Percentiles rank a stretch among this genome's conserved stretches.
Conservation (phyloP, 2,888 invertebrate species). For the Linnaemya vulpina region DNA sequence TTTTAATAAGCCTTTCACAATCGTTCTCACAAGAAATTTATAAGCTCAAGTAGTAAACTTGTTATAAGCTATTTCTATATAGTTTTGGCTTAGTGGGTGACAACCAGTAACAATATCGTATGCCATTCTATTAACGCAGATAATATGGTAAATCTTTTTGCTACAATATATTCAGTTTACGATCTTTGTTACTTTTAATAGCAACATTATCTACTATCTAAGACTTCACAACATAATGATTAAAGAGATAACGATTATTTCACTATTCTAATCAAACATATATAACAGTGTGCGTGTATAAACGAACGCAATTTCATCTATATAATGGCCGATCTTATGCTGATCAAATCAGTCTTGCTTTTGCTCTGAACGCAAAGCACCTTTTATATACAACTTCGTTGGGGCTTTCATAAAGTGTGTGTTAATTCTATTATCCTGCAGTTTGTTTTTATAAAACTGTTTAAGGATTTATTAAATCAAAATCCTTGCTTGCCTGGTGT, state of each 20-base stretch:
- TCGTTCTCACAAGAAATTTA: no score
- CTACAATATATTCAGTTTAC: background rate
- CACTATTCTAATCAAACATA: background rate
- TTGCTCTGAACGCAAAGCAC: constrained; percentile 62
- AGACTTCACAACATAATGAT: background rate
- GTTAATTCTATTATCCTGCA: constrained; percentile 43
- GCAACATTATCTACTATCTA: background rate
- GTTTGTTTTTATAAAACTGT: constrained; percentile 49
- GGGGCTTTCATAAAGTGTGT: constrained; percentile 13
- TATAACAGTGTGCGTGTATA: background rate
- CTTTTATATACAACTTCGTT: background rate
- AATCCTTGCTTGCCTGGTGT: background rate
- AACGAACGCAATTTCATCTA: constrained; percentile 36
- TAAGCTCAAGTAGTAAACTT: no score
- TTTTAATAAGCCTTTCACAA: no score
- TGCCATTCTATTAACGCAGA: no score
- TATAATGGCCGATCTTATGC: constrained; percentile 46
- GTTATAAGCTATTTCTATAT: no score
- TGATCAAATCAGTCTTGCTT: constrained; percentile 63
- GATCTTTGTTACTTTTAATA: background rate
- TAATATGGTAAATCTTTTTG: background rate
- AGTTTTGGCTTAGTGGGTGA: no score
- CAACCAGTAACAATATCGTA: no score
- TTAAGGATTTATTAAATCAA: constrained; percentile 45
- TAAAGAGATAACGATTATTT: background rate